A percentile compares a stretch with the other conserved stretches of the same genome.
Conservation (phyloP, 2,113 vertebrate species). For the Cyanoderma ruficeps region DNA sequence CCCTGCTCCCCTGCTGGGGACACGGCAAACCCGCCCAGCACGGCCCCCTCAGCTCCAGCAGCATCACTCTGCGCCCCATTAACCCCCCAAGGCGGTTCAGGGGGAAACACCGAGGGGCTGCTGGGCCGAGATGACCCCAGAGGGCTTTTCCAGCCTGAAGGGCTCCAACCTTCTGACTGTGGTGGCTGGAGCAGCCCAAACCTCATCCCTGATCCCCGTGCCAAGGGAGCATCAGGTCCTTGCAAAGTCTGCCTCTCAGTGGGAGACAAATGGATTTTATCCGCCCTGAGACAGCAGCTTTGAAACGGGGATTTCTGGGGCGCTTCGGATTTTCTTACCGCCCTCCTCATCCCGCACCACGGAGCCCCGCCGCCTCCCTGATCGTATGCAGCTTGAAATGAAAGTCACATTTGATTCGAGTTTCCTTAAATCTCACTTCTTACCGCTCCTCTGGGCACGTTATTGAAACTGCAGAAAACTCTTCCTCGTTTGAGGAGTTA, state of each 20-base stretch:
- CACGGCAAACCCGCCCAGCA: neutral
- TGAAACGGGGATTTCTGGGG: neutral
- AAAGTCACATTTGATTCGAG: constrained; percentile 45
- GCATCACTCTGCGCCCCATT: rapidly evolving
- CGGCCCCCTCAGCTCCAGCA: neutral
- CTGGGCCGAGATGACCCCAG: neutral
- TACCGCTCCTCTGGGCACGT: constrained; percentile 10
- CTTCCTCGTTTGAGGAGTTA: constrained; percentile 2
- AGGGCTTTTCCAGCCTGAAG: neutral
- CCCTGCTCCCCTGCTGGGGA: rapidly evolving
- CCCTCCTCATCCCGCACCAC: neutral
- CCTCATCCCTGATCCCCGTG: rapidly evolving
- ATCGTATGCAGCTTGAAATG: neutral
- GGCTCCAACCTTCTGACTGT: rapidly evolving
- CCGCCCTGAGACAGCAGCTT: neutral
- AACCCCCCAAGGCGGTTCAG: rapidly evolving
- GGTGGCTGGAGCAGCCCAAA: neutral
- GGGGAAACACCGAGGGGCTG: rapidly evolving
- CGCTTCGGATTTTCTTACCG: neutral
- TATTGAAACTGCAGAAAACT: constrained; percentile 7
- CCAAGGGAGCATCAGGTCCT: neutral
- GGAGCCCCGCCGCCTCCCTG: neutral
- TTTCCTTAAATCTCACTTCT: constrained; percentile 42
- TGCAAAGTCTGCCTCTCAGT: neutral
- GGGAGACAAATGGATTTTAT: neutral